These are phyloP conservation scores for Botia almorhae DNA, from an alignment of 2,797 vertebrate genomes.

Conservation along the genomic window DNA sequence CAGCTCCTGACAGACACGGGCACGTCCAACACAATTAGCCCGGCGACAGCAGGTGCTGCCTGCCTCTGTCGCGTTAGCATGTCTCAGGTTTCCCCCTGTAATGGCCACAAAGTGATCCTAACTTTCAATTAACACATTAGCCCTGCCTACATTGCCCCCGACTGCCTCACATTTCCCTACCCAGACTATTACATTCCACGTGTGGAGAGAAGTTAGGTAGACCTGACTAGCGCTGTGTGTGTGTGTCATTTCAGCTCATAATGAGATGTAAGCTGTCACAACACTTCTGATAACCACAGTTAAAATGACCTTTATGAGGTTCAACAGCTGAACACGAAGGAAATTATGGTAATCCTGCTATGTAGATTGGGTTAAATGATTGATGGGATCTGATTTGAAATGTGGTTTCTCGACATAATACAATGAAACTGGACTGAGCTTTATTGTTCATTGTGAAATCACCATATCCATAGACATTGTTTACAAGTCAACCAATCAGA, in stretches of 20 bases:
- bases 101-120: conserved; percentile 90
- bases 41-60: conserved; percentile 85
- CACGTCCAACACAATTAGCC: conserved; percentile 86
- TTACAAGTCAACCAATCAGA: background rate
- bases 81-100: conserved; percentile 89
- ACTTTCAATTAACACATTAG: conserved; percentile 88
- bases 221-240: conserved; percentile 30
- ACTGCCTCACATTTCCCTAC: conserved; percentile 68
- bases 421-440: background rate
- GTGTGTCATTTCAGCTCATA: conserved; percentile 29
- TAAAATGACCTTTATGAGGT: conserved; percentile 40
- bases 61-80: conserved; percentile 81
- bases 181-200: conserved; percentile 74
- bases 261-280: conserved; percentile 46
- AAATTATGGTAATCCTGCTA: conserved; percentile 30
- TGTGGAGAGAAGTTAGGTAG: conserved; percentile 67
- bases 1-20: conserved; percentile 79
- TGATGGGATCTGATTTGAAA: conserved; percentile 4
- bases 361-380: conserved; percentile 24
- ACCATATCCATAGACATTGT: background rate
- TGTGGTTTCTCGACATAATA: background rate
- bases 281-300: conserved; percentile 41
- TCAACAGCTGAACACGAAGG: conserved; percentile 36
- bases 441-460: background rate
- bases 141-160: conserved; percentile 72